phyloP scores from a whole-genome alignment of 2,888 invertebrate genomes.

The Campaea margaritaria region DNA sequence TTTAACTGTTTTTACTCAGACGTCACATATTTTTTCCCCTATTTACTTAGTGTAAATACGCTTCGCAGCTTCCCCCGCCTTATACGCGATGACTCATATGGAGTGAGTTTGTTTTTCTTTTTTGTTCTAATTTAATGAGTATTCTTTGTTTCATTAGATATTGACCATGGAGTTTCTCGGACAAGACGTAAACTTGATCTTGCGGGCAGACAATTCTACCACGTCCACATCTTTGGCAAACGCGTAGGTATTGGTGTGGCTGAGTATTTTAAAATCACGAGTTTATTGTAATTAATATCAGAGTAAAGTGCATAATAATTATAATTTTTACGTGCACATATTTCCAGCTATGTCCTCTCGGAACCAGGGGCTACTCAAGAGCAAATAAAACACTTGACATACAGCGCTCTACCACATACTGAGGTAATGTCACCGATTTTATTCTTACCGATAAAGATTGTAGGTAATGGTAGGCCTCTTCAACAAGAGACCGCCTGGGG shows the following conservation, averaged over 20 bases:
- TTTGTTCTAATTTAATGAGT: too few species aligned
- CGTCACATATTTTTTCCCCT: too few species aligned
- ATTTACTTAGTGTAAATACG: too few species aligned
- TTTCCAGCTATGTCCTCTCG: slow-evolving; percentile 67
- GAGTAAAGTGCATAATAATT: too few species aligned
- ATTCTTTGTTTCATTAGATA: slow-evolving; percentile 40
- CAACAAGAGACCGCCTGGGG: too few species aligned
- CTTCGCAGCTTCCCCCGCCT: too few species aligned
- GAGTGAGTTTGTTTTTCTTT: too few species aligned
- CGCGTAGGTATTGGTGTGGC: slow-evolving; percentile 52
- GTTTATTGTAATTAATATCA: too few species aligned
- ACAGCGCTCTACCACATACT: slow-evolving; percentile 57
- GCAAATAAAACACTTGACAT: slow-evolving; percentile 54
- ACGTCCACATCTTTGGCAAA: slow-evolving; percentile 58
- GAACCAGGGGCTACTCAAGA: slow-evolving; percentile 53
- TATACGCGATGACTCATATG: too few species aligned
- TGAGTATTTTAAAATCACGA: not conserved
- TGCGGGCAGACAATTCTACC: slow-evolving; percentile 57
- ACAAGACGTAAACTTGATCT: slow-evolving; percentile 57
- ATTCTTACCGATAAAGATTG: too few species aligned
- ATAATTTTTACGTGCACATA: not conserved
- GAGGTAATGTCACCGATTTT: slow-evolving; percentile 50
- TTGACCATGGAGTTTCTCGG: slow-evolving; percentile 62
- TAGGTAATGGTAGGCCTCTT: too few species aligned
- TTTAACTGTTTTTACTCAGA: not conserved